Conservation (phyloP, 2,113 vertebrate species). For the Orycteropus afer region DNA sequence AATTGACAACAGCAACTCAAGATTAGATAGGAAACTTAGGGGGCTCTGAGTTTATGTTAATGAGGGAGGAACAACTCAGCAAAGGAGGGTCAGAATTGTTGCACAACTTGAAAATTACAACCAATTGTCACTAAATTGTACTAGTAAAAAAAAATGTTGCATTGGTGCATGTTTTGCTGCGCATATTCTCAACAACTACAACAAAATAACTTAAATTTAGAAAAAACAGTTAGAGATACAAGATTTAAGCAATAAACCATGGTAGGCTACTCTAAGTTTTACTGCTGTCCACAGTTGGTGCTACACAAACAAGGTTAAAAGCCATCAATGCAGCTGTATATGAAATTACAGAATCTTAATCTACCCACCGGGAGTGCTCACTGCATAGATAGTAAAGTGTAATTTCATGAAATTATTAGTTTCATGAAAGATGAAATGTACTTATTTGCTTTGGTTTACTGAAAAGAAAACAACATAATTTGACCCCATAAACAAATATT, state of each 20-base stretch:
- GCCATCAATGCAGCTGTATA: neutral
- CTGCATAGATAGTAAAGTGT: neutral
- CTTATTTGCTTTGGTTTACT: constrained; percentile 21
- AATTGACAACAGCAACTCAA: too few relatives aligned
- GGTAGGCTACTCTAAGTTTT: neutral
- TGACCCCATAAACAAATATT: neutral
- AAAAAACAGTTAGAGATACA: neutral
- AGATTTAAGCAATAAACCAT: neutral
- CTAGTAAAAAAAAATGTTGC: too few relatives aligned
- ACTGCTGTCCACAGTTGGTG: neutral
- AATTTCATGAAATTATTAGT: constrained; percentile 43
- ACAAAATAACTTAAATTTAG: neutral
- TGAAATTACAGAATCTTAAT: constrained; percentile 34
- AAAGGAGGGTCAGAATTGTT: too few relatives aligned
- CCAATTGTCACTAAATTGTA: too few relatives aligned
- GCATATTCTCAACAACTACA: too few relatives aligned
- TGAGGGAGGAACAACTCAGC: too few relatives aligned
- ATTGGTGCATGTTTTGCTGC: too few relatives aligned
- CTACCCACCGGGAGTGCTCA: neutral
- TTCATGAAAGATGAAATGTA: neutral
- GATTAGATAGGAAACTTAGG: too few relatives aligned
- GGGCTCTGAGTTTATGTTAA: too few relatives aligned
- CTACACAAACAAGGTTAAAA: constrained; percentile 31
- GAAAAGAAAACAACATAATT: neutral
- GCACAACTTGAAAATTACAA: too few relatives aligned